A percentile compares a stretch with the other conserved stretches of the same genome.
Evolutionary conservation across 2,113 vertebrate genomes (phyloP).

Genomic region (Phocoena sinus): DNA sequence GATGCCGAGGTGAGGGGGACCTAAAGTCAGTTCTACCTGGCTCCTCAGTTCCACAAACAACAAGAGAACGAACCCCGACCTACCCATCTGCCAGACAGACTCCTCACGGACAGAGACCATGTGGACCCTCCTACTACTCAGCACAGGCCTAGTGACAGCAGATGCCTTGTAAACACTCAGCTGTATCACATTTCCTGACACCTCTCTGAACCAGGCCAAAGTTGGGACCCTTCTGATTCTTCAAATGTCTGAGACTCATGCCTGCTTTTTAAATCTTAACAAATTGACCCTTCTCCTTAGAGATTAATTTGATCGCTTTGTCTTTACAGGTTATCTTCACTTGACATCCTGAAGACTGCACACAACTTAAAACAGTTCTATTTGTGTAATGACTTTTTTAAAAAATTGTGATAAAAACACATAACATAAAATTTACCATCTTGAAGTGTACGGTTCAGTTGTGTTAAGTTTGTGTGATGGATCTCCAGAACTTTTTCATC

Average conservation of each 20-base stretch:
- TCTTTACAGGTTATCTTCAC: neutral
- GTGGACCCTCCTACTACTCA: neutral
- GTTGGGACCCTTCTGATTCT: neutral
- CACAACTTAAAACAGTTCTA: neutral
- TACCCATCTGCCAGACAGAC: fast-evolving
- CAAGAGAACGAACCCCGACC: neutral
- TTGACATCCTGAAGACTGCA: neutral
- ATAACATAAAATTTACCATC: neutral
- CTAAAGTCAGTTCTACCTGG: neutral
- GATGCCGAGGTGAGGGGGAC: neutral
- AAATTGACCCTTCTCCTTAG: neutral
- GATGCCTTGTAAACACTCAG: neutral
- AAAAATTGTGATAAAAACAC: neutral
- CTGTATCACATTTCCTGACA: neutral
- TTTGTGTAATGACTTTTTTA: neutral
- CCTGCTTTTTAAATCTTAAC: neutral
- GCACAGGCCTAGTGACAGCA: neutral
- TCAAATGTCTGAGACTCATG: neutral
- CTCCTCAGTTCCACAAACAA: neutral
- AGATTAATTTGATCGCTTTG: neutral
- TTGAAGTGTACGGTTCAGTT: neutral
- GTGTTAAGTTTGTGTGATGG: neutral
- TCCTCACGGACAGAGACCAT: neutral
- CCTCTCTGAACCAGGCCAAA: neutral
- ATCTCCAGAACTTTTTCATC: neutral